Evolutionary conservation across 2,797 vertebrate genomes (phyloP).

Genomic region (Xiphorhynchus erythropygius): DNA sequence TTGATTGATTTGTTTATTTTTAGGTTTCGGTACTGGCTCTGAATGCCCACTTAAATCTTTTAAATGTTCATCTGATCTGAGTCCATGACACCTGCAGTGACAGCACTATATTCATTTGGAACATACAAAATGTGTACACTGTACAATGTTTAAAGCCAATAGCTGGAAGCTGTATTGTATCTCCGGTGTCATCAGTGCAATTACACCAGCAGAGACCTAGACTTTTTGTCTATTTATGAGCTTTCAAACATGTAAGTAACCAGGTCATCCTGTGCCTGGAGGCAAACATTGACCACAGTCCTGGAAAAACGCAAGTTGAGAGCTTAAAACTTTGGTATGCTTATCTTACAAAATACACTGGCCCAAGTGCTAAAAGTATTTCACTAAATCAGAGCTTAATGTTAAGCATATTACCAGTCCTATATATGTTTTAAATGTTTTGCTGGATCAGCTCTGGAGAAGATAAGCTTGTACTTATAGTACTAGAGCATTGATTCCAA

Average conservation of each 20-base stretch:
- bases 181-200: background rate
- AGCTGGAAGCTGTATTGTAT: background rate
- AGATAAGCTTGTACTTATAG: background rate
- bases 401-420: conserved; percentile 38
- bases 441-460: conserved; percentile 1
- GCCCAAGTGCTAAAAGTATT: background rate
- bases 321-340: conserved; percentile 16
- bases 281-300: conserved; percentile 12
- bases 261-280: conserved; percentile 27
- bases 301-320: conserved; percentile 16
- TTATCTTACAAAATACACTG: conserved; percentile 21
- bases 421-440: conserved; percentile 7
- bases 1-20: background rate
- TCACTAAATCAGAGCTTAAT: conserved; percentile 19
- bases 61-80: background rate
- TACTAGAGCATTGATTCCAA: background rate
- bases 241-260: background rate
- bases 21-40: background rate
- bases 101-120: background rate
- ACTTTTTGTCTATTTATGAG: background rate
- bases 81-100: background rate
- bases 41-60: background rate
- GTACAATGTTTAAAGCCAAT: background rate
- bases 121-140: background rate
- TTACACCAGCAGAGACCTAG: background rate